Percentiles rank a stretch among this genome's conserved stretches.
These are phyloP conservation scores for Tympanuchus pallidicinctus DNA, from an alignment of 2,113 vertebrate genomes.

Conservation along the genomic window DNA sequence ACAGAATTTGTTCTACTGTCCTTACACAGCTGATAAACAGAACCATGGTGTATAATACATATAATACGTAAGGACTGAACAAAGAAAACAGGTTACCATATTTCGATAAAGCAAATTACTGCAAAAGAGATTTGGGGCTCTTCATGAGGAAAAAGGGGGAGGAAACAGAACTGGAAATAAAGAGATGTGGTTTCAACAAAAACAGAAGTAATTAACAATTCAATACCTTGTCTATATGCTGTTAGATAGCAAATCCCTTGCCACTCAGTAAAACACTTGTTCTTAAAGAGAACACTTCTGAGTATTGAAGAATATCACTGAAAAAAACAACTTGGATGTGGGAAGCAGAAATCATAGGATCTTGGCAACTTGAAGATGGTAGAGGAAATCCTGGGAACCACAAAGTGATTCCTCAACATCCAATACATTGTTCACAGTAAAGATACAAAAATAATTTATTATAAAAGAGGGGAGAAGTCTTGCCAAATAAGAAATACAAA, in stretches of 20 bases:
- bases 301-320: not conserved
- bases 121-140: not conserved
- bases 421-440: not conserved
- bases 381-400: not conserved
- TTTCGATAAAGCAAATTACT: not conserved
- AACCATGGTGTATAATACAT: not conserved
- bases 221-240: not conserved
- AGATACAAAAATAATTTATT: not conserved
- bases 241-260: fast-evolving
- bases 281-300: not conserved
- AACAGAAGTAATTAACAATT: not conserved
- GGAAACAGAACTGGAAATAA: not conserved
- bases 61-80: not conserved
- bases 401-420: not conserved
- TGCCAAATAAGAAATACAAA: not conserved
- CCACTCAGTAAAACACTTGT: not conserved
- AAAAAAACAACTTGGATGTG: not conserved
- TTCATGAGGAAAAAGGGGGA: not conserved
- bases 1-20: not conserved
- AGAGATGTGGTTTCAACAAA: fast-evolving
- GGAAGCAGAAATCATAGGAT: not conserved
- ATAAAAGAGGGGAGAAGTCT: not conserved
- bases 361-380: not conserved
- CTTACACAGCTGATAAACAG: not conserved
- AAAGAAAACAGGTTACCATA: not conserved